Conservation (phyloP, 2,113 vertebrate species). For the Calyptomena viridis region DNA sequence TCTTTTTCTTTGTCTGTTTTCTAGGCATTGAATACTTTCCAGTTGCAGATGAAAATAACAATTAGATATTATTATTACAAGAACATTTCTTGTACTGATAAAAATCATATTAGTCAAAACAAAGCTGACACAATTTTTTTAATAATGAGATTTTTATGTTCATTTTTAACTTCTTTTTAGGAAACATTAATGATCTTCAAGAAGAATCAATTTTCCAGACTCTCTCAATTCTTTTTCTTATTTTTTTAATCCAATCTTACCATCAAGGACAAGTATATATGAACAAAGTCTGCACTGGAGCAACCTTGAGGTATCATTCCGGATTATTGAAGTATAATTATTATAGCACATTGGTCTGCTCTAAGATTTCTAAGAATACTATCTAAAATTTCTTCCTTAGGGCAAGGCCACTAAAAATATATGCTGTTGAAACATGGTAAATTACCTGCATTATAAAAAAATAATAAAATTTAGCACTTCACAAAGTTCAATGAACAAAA, state of each 20-base stretch:
- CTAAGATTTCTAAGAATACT: not conserved
- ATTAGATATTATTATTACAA: not conserved
- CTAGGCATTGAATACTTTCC: not conserved
- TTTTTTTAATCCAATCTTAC: conserved; percentile 3
- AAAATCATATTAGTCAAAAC: not conserved
- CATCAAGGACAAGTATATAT: conserved; percentile 40
- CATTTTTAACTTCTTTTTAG: conserved; percentile 19
- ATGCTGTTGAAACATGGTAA: not conserved
- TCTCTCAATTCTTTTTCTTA: not conserved
- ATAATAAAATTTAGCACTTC: not conserved
- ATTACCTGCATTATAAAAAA: not conserved
- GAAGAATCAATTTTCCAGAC: conserved; percentile 6
- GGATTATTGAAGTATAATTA: conserved; percentile 48
- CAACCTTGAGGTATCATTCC: conserved; percentile 33
- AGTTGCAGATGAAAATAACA: not conserved
- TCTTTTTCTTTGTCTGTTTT: not conserved
- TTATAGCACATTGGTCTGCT: not conserved
- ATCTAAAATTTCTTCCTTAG: not conserved
- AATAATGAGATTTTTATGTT: conserved; percentile 35
- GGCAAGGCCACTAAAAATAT: conserved; percentile 4
- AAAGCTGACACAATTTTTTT: conserved; percentile 18
- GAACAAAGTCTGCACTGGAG: conserved; percentile 40
- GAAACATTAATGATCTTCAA: conserved; percentile 57
- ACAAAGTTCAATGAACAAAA: not conserved
- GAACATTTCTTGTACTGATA: not conserved